Evolutionary conservation across 2,113 vertebrate species (phyloP).

Genomic region (Catharus fuscescens): DNA sequence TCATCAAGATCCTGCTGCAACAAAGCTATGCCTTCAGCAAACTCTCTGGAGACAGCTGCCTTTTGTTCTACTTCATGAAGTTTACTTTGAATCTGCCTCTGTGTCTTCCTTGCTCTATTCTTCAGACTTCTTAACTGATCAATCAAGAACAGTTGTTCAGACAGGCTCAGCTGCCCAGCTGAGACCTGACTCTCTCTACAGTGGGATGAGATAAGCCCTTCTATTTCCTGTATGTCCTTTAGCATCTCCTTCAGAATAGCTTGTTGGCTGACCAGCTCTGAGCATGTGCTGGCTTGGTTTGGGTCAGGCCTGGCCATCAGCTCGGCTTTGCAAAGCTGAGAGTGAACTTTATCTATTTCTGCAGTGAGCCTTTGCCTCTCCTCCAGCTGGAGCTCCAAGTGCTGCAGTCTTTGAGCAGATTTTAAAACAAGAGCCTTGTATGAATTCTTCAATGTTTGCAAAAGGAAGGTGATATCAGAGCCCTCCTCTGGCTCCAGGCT

Average conservation of each 20-base stretch:
- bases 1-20: conserved; percentile 76
- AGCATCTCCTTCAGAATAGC: conserved; percentile 73
- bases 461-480: conserved; percentile 70
- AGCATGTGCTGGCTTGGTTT: conserved; percentile 15
- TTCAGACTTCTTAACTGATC: conserved; percentile 81
- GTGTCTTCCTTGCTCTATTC: conserved; percentile 74
- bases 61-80: conserved; percentile 75
- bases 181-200: conserved; percentile 75
- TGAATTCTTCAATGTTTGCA: conserved; percentile 76
- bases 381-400: conserved; percentile 82
- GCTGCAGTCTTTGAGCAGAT: conserved; percentile 75
- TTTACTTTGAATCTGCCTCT: conserved; percentile 74
- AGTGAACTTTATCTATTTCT: conserved; percentile 79
- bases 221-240: conserved; percentile 75
- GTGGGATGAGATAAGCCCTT: conserved; percentile 73
- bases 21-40: conserved; percentile 61
- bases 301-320: conserved; percentile 10
- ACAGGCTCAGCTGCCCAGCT: conserved; percentile 77
- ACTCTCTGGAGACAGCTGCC: conserved; percentile 60
- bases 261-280: conserved; percentile 69
- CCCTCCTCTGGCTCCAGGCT: conserved; percentile 71
- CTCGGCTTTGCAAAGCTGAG: conserved; percentile 73
- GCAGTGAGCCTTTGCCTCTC: conserved; percentile 81
- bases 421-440: conserved; percentile 80
- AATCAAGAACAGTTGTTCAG: conserved; percentile 81